phyloP scores from a whole-genome alignment of 35 echinoderm and acorn worm genomes.

The Eucidaris tribuloides region DNA sequence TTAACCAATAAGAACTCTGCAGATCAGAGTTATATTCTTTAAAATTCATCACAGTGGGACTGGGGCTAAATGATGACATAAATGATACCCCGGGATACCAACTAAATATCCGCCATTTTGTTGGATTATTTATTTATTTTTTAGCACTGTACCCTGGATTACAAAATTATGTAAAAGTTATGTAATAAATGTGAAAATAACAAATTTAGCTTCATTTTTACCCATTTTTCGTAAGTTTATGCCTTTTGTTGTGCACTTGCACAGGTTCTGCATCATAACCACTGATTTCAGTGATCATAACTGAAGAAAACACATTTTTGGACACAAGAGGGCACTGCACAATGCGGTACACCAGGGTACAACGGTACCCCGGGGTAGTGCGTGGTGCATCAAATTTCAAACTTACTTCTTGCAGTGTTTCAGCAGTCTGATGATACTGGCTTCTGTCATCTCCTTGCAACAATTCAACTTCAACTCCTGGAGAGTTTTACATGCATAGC shows the following conservation, averaged over 20 bases:
- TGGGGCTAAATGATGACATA: too few species aligned
- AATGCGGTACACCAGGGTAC: background rate
- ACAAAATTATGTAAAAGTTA: too few species aligned
- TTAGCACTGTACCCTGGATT: too few species aligned
- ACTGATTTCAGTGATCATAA: background rate
- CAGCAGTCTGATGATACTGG: constrained; percentile 72
- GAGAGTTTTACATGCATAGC: constrained; percentile 52
- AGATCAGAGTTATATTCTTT: too few species aligned
- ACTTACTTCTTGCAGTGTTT: constrained; percentile 85
- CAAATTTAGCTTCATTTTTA: too few species aligned
- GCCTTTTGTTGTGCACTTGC: too few species aligned
- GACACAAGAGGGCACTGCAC: background rate
- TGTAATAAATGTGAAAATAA: too few species aligned
- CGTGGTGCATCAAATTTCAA: background rate
- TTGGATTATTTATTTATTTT: too few species aligned
- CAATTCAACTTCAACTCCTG: constrained; percentile 52
- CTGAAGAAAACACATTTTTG: background rate
- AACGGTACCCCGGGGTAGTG: background rate
- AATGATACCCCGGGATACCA: too few species aligned
- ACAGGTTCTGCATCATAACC: background rate
- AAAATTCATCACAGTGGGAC: too few species aligned
- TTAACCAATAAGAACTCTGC: too few species aligned
- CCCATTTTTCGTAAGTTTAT: background rate
- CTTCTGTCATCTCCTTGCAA: constrained; percentile 91
- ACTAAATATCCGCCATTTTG: too few species aligned